Percentiles rank a stretch among this genome's conserved stretches.
Evolutionary conservation across 2,888 invertebrate species (phyloP).

Genomic region (Sisyra terminalis): DNA sequence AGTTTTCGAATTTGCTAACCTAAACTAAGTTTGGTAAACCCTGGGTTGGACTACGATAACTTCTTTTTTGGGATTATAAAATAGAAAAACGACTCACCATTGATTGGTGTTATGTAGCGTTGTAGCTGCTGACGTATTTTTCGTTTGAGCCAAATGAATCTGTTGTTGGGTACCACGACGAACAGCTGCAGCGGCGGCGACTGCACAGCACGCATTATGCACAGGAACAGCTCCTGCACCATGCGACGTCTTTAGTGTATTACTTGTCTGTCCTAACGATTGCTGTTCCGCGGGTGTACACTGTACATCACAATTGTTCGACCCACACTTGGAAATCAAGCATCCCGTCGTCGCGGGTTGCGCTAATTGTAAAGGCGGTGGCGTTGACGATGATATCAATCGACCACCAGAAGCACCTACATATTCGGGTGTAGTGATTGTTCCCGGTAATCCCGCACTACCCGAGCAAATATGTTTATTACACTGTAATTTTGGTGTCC

Average conservation of each 20-base stretch:
- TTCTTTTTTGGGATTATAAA: too few relatives aligned
- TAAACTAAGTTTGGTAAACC: too few relatives aligned
- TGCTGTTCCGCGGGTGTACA: not conserved
- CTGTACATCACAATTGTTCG: constrained; percentile 2
- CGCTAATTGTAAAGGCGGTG: constrained; percentile 16
- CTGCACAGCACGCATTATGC: constrained; percentile 5
- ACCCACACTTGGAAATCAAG: constrained; percentile 1
- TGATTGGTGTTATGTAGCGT: not conserved
- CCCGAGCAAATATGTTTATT: constrained; percentile 10
- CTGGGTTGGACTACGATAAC: too few relatives aligned
- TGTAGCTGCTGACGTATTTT: not conserved
- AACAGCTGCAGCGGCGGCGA: constrained; percentile 4
- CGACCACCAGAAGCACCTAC: constrained; percentile 46
- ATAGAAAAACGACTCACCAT: too few relatives aligned
- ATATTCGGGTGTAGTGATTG: constrained; percentile 34
- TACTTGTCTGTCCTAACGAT: not conserved
- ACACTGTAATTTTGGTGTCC: constrained; percentile 17
- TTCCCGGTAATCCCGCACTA: constrained; percentile 9
- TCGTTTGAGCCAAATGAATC: not conserved
- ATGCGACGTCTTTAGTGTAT: not conserved
- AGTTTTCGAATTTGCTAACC: too few relatives aligned
- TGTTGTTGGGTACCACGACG: constrained; percentile 3
- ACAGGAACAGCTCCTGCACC: not conserved
- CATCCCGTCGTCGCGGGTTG: constrained; percentile 1
- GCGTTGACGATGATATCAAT: constrained; percentile 28